Percentiles rank a stretch among this genome's conserved stretches.
Conservation (phyloP, 2,888 invertebrate species). For the Norana najaformis region DNA sequence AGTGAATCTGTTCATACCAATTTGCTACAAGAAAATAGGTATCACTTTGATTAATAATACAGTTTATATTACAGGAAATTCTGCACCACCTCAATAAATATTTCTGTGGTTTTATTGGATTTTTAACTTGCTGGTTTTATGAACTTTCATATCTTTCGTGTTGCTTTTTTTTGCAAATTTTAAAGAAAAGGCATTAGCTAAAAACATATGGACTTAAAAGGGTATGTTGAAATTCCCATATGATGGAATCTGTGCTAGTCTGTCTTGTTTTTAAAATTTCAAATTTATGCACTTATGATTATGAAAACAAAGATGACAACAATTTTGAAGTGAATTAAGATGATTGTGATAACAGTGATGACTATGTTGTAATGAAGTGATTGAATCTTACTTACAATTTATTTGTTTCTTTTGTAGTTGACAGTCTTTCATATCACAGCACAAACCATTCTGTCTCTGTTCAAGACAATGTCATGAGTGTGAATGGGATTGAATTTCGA, state of each 20-base stretch:
- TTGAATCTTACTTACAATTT: background rate
- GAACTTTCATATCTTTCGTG: background rate
- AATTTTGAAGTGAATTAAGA: background rate
- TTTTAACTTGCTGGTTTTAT: background rate
- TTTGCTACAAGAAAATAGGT: conserved; percentile 91
- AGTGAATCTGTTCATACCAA: conserved; percentile 87
- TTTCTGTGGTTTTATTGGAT: background rate
- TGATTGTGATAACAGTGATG: background rate
- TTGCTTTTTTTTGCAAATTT: background rate
- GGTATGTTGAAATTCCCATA: background rate
- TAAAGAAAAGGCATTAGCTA: too few relatives aligned
- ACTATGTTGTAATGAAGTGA: background rate
- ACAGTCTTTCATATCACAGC: conserved; percentile 71
- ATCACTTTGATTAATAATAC: conserved; percentile 54
- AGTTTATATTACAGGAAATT: background rate
- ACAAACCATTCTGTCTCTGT: background rate
- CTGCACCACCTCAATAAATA: background rate
- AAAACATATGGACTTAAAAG: too few relatives aligned
- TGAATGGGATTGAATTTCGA: conserved; percentile 67
- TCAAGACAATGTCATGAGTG: background rate
- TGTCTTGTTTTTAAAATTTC: background rate
- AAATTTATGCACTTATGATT: background rate
- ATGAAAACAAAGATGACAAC: background rate
- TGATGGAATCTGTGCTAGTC: background rate
- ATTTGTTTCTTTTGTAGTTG: conserved; percentile 69